phyloP scores from a whole-genome alignment of 2,888 invertebrate genomes.

The Pyrochroa serraticornis region DNA sequence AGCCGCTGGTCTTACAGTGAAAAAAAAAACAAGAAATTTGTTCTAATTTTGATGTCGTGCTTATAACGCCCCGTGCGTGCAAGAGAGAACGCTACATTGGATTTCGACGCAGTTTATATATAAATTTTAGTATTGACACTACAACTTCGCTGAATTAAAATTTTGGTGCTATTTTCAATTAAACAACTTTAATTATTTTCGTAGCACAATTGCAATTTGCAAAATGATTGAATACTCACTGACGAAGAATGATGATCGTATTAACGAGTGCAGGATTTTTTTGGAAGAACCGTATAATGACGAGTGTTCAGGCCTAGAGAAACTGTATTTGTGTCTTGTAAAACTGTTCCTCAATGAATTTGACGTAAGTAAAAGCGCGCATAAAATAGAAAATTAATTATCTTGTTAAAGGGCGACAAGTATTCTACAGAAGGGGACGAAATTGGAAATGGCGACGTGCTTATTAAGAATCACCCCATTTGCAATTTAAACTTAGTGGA shows the following conservation, averaged over 20 bases:
- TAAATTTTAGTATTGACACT: too few relatives aligned
- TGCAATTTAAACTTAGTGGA: constrained; percentile 21
- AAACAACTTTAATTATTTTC: too few relatives aligned
- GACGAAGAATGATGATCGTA: constrained; percentile 22
- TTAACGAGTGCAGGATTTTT: constrained; percentile 15
- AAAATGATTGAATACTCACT: constrained; percentile 29
- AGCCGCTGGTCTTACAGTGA: too few relatives aligned
- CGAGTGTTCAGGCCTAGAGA: constrained; percentile 26
- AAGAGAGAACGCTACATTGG: too few relatives aligned
- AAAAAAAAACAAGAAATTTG: too few relatives aligned
- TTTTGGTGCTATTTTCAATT: too few relatives aligned
- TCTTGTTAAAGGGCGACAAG: constrained; percentile 9
- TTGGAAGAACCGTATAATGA: constrained; percentile 9
- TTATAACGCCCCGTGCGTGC: too few relatives aligned
- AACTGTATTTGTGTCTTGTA: constrained; percentile 24
- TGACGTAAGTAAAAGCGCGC: constrained; percentile 9
- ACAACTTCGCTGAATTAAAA: too few relatives aligned
- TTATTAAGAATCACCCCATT: constrained; percentile 27
- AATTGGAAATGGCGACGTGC: constrained; percentile 15
- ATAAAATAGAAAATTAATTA: background rate
- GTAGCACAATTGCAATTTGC: constrained; percentile 23
- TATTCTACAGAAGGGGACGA: constrained; percentile 8
- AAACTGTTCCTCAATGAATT: constrained; percentile 20
- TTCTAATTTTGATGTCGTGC: too few relatives aligned
- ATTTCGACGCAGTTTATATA: too few relatives aligned